Percentiles rank a stretch among this genome's conserved stretches.
Conservation (phyloP, 2,888 invertebrate species). For the Pristionchus mayeri region DNA sequence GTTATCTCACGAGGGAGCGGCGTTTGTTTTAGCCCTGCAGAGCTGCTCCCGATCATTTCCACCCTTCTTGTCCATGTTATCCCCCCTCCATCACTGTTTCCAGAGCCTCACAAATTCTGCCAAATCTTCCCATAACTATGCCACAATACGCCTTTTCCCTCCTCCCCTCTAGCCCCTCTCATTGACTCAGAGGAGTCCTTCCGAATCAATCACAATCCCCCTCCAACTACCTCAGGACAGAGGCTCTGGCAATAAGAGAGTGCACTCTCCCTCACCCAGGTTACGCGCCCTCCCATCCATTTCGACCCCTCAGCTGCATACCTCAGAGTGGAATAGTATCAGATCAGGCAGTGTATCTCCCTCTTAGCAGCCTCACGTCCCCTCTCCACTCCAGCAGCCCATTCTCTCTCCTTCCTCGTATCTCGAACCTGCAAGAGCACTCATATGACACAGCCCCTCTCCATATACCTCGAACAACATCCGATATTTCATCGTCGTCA, state of each 20-base stretch:
- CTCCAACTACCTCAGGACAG: conserved; percentile 28
- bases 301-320: not conserved
- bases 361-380: not conserved
- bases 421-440: conserved; percentile 22
- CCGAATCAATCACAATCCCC: not conserved
- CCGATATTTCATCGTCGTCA: conserved; percentile 11
- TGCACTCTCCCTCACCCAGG: not conserved
- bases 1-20: conserved; percentile 17
- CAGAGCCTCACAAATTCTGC: conserved; percentile 40
- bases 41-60: conserved; percentile 4
- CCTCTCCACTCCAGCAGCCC: conserved; percentile 6
- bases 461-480: conserved; percentile 33
- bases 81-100: not conserved
- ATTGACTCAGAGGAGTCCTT: not conserved
- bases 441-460: conserved; percentile 40
- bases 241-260: conserved; percentile 5
- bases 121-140: conserved; percentile 37
- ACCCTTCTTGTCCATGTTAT: not conserved
- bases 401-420: conserved; percentile 19
- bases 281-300: not conserved
- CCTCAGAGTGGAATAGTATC: not conserved
- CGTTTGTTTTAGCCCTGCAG: conserved; percentile 44
- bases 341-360: conserved; percentile 11
- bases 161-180: not conserved
- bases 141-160: conserved; percentile 9